Percentiles rank a stretch among this genome's conserved stretches.
These are phyloP conservation scores for Microtus obscurus DNA, from an alignment of 2,797 vertebrate genomes.

Conservation along the genomic window DNA sequence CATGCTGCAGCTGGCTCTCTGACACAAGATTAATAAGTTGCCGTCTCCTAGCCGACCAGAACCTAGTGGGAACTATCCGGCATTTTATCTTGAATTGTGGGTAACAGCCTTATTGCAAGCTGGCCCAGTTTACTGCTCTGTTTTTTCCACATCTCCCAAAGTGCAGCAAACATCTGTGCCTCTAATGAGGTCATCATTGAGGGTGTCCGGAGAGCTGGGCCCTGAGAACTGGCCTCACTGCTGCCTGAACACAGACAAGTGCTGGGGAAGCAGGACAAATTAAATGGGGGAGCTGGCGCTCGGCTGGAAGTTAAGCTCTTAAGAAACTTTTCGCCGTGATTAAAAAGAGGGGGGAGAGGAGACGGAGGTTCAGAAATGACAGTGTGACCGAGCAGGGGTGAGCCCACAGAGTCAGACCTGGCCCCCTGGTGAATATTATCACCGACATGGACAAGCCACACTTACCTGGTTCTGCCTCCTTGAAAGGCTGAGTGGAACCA, in stretches of 20 bases:
- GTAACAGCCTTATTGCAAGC: conserved; percentile 97
- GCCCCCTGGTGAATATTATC: conserved; percentile 77
- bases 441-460: conserved; percentile 76
- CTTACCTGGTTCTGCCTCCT: conserved; percentile 86
- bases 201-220: conserved; percentile 88
- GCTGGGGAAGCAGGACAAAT: background rate
- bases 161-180: conserved; percentile 96
- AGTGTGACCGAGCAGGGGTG: conserved; percentile 59
- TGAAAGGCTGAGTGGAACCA: conserved; percentile 85
- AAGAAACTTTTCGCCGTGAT: conserved; percentile 84
- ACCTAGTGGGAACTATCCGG: conserved; percentile 99
- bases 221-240: conserved; percentile 87
- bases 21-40: conserved; percentile 99
- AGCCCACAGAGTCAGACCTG: conserved; percentile 83
- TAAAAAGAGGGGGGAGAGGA: conserved; percentile 28
- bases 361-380: conserved; percentile 76
- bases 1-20: conserved; percentile 98
- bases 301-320: conserved; percentile 78
- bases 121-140: conserved; percentile 96
- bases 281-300: conserved; percentile 45
- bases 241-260: conserved; percentile 70
- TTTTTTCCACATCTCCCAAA: conserved; percentile 90
- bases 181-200: conserved; percentile 93
- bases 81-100: conserved; percentile 94
- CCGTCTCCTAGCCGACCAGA: conserved; percentile 99